phyloP scores from a whole-genome alignment of 2,888 invertebrate species.

The Aphrophora alni region DNA sequence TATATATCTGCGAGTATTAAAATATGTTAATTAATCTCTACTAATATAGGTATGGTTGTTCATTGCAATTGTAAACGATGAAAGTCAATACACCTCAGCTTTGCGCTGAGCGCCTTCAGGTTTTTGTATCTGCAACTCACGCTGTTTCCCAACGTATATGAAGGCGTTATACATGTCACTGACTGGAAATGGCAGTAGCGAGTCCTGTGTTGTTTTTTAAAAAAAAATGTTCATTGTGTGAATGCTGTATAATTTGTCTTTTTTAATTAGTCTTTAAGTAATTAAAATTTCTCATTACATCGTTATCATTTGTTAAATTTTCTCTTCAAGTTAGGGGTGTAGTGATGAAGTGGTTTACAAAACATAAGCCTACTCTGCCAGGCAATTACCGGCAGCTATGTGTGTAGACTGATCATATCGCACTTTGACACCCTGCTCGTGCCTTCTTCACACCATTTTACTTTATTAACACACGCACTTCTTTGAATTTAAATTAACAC shows the following conservation, averaged over 20 bases:
- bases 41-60: too few species aligned
- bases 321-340: constrained; percentile 29
- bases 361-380: too few species aligned
- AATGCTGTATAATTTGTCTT: background rate
- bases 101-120: background rate
- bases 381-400: background rate
- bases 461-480: background rate
- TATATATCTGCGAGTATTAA: too few species aligned
- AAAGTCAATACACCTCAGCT: too few species aligned
- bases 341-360: background rate
- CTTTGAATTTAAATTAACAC: background rate
- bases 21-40: too few species aligned
- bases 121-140: background rate
- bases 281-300: constrained; percentile 34
- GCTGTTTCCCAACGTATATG: background rate
- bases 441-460: background rate
- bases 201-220: background rate
- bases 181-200: background rate
- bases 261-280: constrained; percentile 35
- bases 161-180: background rate
- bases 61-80: too few species aligned
- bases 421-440: background rate
- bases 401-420: background rate
- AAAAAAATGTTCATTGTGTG: background rate
- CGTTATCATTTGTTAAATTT: constrained; percentile 34